Evolutionary conservation across 2,113 vertebrate species (phyloP).

Genomic region (Campylorhamphus procurvoides): DNA sequence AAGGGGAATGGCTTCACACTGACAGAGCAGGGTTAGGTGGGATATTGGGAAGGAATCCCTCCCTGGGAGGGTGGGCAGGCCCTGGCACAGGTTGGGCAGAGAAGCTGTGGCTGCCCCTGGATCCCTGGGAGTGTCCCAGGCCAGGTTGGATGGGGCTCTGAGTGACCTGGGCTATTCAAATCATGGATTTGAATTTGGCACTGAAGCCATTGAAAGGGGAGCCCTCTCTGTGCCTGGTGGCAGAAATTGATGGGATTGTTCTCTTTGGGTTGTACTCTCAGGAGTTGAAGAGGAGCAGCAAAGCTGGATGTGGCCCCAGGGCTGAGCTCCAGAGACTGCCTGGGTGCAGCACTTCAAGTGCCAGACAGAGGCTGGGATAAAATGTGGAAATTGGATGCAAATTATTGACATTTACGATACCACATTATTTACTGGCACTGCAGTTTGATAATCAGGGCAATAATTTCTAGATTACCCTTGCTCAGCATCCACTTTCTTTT

Average conservation of each 20-base stretch:
- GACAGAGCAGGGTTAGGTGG: accelerated
- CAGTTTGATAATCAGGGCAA: constrained; percentile 20
- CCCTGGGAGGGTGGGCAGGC: accelerated
- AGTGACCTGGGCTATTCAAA: background rate
- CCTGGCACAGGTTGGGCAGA: background rate
- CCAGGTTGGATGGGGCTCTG: accelerated
- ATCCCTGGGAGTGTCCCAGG: background rate
- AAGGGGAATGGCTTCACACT: background rate
- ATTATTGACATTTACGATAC: constrained; percentile 19
- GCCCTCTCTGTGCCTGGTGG: background rate
- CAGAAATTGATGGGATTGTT: background rate
- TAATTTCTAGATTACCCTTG: constrained; percentile 46
- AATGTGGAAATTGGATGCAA: constrained; percentile 22
- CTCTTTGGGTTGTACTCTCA: background rate
- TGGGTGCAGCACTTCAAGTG: background rate
- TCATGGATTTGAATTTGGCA: background rate
- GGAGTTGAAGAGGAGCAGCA: background rate
- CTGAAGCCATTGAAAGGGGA: background rate
- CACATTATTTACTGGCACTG: constrained; percentile 34
- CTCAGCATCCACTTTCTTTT: background rate
- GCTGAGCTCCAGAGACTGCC: background rate
- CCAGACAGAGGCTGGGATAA: background rate
- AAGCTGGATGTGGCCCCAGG: background rate
- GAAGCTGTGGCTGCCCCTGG: background rate
- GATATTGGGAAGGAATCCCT: background rate